Conservation (phyloP, 2,113 vertebrate genomes). For the Cyanocitta stelleri region DNA sequence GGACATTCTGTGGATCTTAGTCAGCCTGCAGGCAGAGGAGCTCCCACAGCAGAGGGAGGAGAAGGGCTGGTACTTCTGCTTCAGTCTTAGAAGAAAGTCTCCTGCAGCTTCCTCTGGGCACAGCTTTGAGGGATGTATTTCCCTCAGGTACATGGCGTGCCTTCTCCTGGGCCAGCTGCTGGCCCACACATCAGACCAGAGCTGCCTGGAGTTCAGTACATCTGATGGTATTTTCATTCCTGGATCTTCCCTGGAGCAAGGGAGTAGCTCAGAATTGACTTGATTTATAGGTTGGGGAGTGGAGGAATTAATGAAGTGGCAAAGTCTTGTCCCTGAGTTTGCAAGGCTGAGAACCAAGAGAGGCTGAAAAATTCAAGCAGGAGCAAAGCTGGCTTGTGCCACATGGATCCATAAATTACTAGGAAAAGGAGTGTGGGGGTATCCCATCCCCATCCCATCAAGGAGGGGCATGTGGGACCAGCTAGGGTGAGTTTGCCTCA, state of each 20-base stretch:
- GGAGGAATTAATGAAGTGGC: neutral
- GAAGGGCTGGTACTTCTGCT: neutral
- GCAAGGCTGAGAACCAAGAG: neutral
- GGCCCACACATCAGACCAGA: neutral
- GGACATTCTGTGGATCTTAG: neutral
- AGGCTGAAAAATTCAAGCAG: neutral
- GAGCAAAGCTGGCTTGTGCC: neutral
- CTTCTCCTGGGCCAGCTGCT: neutral
- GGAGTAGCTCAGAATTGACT: neutral
- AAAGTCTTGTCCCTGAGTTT: neutral
- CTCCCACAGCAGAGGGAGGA: neutral
- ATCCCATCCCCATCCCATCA: neutral
- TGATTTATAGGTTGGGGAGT: neutral
- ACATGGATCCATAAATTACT: neutral
- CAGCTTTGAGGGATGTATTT: neutral
- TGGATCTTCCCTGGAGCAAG: neutral
- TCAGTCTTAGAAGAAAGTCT: neutral
- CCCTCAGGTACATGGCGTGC: neutral
- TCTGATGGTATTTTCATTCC: neutral
- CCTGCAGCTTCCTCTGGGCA: neutral
- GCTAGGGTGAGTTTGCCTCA: neutral
- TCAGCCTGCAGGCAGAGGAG: neutral
- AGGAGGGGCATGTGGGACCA: neutral
- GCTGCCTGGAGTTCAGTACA: neutral
- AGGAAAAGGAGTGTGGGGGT: neutral